Evolutionary conservation across 2,797 vertebrate species (phyloP).

Genomic region (Zenarchopterus dispar): DNA sequence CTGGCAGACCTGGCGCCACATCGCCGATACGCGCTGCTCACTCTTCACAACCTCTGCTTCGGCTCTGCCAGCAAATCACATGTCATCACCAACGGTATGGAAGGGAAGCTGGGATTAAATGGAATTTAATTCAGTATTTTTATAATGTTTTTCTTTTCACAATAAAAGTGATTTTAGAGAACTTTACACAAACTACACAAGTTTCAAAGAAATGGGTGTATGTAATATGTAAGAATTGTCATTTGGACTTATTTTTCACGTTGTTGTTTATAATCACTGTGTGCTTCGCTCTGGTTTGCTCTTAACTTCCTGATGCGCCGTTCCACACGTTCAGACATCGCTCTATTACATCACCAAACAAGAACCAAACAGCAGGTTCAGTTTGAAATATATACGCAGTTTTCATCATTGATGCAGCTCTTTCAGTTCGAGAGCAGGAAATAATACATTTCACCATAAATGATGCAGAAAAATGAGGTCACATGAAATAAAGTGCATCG

Average conservation of each 20-base stretch:
- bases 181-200: too few relatives aligned
- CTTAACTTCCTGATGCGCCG: too few relatives aligned
- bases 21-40: slow-evolving; percentile 83
- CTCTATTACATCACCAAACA: background rate
- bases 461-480: background rate
- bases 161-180: background rate
- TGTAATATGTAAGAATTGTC: too few relatives aligned
- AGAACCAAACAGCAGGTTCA: background rate
- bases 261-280: too few relatives aligned
- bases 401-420: background rate
- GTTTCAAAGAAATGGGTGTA: too few relatives aligned
- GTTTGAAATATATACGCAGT: background rate
- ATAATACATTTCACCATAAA: background rate
- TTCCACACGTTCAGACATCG: too few relatives aligned
- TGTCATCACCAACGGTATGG: slow-evolving; percentile 88
- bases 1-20: slow-evolving; percentile 86
- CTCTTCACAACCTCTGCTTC: slow-evolving; percentile 95
- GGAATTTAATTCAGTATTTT: background rate
- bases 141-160: background rate
- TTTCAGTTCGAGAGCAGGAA: background rate
- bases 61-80: slow-evolving; percentile 89
- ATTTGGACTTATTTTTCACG: too few relatives aligned
- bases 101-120: background rate
- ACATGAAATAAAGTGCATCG: background rate
- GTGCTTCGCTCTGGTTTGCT: too few relatives aligned